These are phyloP conservation scores for Tyto alba DNA, from an alignment of 2,113 vertebrate species.

Conservation along the genomic window DNA sequence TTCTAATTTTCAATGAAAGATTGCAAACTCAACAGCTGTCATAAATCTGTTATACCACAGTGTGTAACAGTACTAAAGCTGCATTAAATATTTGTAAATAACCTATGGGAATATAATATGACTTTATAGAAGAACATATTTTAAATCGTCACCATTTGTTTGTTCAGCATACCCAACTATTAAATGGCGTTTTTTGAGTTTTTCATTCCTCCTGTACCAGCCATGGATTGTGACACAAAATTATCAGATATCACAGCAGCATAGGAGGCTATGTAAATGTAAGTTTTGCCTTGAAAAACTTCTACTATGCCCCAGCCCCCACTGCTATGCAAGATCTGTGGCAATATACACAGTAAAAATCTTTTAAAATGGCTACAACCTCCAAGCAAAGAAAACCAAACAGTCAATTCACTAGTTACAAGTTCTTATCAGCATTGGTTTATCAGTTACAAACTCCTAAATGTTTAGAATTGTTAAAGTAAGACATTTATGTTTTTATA, in stretches of 20 bases:
- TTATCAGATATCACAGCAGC: not conserved
- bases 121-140: not conserved
- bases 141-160: not conserved
- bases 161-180: not conserved
- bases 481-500: not conserved
- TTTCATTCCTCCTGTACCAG: not conserved
- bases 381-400: not conserved
- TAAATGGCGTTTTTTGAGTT: not conserved
- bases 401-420: not conserved
- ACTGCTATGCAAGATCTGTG: not conserved
- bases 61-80: not conserved
- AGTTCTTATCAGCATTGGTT: not conserved
- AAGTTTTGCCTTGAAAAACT: not conserved
- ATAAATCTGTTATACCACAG: not conserved
- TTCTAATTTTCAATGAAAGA: not conserved
- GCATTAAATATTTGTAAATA: not conserved
- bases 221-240: not conserved
- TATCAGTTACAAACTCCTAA: not conserved
- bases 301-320: not conserved
- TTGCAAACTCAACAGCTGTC: not conserved
- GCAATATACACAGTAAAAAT: not conserved
- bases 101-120: not conserved
- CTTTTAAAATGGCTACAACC: not conserved
- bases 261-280: not conserved
- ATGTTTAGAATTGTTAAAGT: not conserved